phyloP scores from a whole-genome alignment of 2,797 vertebrate species.

The Apodemus agrarius region DNA sequence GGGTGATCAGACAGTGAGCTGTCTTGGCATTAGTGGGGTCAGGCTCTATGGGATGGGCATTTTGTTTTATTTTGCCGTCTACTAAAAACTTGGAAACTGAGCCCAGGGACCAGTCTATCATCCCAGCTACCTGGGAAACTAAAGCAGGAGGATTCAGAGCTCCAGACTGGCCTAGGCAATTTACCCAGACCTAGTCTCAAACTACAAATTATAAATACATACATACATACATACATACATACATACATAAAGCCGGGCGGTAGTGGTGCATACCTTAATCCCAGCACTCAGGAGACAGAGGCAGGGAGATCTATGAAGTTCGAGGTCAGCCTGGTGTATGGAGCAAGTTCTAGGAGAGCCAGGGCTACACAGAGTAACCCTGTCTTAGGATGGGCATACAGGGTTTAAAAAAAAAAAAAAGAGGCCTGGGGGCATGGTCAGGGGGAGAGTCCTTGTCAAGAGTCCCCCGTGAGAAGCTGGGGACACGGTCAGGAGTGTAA shows the following conservation, averaged over 20 bases:
- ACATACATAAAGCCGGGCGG: too few relatives aligned
- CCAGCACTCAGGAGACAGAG: neutral
- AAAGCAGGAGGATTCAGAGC: neutral
- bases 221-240: too few relatives aligned
- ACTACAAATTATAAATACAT: neutral
- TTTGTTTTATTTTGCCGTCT: neutral
- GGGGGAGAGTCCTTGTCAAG: too few relatives aligned
- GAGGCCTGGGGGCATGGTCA: neutral
- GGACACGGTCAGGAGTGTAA: neutral
- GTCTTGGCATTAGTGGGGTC: slow-evolving; percentile 54
- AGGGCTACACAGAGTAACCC: neutral
- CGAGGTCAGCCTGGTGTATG: neutral
- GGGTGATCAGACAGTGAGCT: slow-evolving; percentile 15
- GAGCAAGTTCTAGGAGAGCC: neutral
- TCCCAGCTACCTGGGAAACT: neutral
- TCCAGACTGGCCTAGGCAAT: neutral
- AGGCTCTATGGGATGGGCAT: neutral
- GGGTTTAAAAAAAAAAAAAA: neutral
- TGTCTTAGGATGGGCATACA: neutral
- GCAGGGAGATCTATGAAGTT: neutral
- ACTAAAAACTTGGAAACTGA: neutral
- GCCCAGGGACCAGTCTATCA: neutral
- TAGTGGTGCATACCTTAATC: neutral
- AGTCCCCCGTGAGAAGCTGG: neutral
- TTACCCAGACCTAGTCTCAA: neutral